Percentiles rank a stretch among this genome's conserved stretches.
Conservation (phyloP, 2,113 vertebrate genomes). For the Semicossyphus pulcher region DNA sequence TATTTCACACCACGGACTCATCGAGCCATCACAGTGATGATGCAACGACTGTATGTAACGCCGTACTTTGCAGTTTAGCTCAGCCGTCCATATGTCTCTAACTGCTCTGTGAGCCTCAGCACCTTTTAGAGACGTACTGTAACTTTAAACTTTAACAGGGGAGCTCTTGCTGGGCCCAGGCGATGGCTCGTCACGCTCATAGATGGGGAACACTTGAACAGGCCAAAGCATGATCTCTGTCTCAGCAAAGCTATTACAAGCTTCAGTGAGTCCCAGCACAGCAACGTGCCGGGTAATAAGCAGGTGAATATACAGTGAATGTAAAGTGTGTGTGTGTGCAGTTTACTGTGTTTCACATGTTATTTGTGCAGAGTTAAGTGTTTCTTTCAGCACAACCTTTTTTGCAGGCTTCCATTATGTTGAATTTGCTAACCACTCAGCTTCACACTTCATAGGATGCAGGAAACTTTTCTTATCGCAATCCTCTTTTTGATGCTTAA, state of each 20-base stretch:
- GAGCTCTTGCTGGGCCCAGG: too few species aligned
- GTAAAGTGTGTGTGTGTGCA: constrained; percentile 45
- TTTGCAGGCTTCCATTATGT: too few species aligned
- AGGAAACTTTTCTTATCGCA: constrained; percentile 36
- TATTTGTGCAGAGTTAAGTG: too few species aligned
- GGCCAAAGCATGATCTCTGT: constrained; percentile 73
- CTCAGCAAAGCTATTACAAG: constrained; percentile 82
- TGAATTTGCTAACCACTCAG: constrained; percentile 41
- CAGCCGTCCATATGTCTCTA: constrained; percentile 40
- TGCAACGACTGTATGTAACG: constrained; percentile 14
- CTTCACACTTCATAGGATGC: constrained; percentile 41
- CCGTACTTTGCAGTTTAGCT: constrained; percentile 35
- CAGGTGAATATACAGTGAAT: constrained; percentile 63
- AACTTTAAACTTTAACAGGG: constrained; percentile 67
- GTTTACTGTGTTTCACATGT: constrained; percentile 11
- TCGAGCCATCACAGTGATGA: constrained; percentile 14
- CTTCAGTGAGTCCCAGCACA: constrained; percentile 70
- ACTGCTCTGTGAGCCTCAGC: constrained; percentile 32
- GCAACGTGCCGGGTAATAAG: constrained; percentile 56
- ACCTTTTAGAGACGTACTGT: constrained; percentile 57
- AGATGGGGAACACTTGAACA: constrained; percentile 71
- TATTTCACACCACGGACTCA: constrained; percentile 51
- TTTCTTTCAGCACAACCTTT: too few species aligned
- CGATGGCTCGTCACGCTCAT: constrained; percentile 71
- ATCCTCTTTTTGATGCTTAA: constrained; percentile 58